These are phyloP conservation scores for Borostomias antarcticus DNA, from an alignment of 2,797 vertebrate species.

Conservation along the genomic window DNA sequence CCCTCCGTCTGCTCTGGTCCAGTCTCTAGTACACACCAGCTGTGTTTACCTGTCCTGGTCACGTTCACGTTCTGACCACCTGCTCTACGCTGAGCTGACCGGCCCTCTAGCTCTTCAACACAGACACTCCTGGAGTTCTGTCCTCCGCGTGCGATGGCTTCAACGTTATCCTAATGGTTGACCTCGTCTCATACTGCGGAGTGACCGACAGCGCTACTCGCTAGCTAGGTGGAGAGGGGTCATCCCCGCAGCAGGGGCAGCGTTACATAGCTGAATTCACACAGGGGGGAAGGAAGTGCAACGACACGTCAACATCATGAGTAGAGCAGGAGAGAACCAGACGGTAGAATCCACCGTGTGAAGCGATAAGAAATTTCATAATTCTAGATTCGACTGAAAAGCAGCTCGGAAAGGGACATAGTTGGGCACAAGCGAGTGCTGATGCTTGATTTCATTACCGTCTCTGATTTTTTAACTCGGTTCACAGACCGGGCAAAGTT, in stretches of 20 bases:
- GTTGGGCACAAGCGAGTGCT: not conserved
- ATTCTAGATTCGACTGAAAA: not conserved
- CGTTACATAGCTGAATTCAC: too few species aligned
- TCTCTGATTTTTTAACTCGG: not conserved
- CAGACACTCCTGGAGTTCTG: not conserved
- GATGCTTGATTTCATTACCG: not conserved
- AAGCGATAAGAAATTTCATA: not conserved
- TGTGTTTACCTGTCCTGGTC: not conserved
- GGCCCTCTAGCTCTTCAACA: not conserved
- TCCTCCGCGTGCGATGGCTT: not conserved
- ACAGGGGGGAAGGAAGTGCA: too few species aligned
- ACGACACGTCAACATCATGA: too few species aligned
- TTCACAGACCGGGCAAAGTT: not conserved
- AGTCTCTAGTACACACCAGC: not conserved
- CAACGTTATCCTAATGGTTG: not conserved
- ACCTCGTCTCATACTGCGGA: too few species aligned
- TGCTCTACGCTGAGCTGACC: not conserved
- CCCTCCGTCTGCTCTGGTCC: too few species aligned
- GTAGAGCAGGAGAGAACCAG: not conserved
- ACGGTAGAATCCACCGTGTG: not conserved
- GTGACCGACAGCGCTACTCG: too few species aligned
- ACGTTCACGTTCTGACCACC: not conserved
- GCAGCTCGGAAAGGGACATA: not conserved
- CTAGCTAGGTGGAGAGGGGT: too few species aligned
- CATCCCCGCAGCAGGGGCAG: too few species aligned